A percentile compares a stretch with the other conserved stretches of the same genome.
Conservation (phyloP, 2,113 vertebrate species). For the Cottus gobio region DNA sequence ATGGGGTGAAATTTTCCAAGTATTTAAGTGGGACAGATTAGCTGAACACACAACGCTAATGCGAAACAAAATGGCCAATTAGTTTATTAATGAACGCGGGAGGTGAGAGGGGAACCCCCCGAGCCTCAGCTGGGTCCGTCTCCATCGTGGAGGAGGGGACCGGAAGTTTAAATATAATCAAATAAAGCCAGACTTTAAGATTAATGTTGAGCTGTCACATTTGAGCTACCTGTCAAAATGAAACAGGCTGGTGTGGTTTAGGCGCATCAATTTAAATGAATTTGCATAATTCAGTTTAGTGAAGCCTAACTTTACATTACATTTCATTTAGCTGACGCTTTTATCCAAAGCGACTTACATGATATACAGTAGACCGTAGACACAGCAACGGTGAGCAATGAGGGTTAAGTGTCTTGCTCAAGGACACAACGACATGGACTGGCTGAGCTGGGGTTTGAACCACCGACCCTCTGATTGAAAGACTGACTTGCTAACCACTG, state of each 20-base stretch:
- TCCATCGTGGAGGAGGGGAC: not conserved
- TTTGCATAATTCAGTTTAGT: not conserved
- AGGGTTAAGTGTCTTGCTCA: too few relatives aligned
- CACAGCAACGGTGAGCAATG: too few relatives aligned
- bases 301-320: too few relatives aligned
- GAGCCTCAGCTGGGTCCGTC: not conserved
- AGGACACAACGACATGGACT: too few relatives aligned
- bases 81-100: slow-evolving; percentile 70
- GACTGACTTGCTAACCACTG: too few relatives aligned
- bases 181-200: not conserved
- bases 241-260: not conserved
- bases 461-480: too few relatives aligned
- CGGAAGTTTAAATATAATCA: not conserved
- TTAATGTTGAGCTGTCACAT: not conserved
- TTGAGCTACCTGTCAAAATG: not conserved
- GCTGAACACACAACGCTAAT: slow-evolving; percentile 87
- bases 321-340: too few relatives aligned
- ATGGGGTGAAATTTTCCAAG: slow-evolving; percentile 84
- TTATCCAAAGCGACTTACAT: too few relatives aligned
- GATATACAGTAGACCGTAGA: too few relatives aligned
- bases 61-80: slow-evolving; percentile 80
- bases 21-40: slow-evolving; percentile 81
- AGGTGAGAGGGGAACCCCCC: not conserved
- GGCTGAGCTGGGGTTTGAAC: too few relatives aligned
- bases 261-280: not conserved